Base-by-base conservation (phyloP, 1,140 invertebrate genomes). In the Aricia agestis region DNA sequence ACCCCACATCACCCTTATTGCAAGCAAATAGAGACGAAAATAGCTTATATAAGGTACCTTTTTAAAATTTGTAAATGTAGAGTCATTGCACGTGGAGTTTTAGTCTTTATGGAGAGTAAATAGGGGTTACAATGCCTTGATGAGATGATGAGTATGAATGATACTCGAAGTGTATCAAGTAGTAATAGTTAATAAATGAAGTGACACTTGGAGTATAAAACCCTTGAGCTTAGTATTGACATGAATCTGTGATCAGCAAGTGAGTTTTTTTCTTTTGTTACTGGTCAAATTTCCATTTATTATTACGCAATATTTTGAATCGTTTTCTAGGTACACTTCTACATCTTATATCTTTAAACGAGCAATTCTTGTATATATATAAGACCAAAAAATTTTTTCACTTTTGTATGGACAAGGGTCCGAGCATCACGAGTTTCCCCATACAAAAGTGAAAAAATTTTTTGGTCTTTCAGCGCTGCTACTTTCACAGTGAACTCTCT, bases 161-260 rank as follows among this genome's bases (percentile, higher is more conserved):
- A 18, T 7, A 18, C n/a, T 59, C 7, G 17, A 63, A 6, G 59
- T 11, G 19, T 63, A 63, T 63, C 59, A 25, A 63, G 18, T 63
- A 6, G 58, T 6, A 59, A 59, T 59, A 63, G 59, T 63, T 63
- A 63, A 63, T 63, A 19, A 63, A 63, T 63, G 17, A 19, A 63
- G 17, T 19, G 59, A 25, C 59, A 2, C 17, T 63, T 11, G 17
- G 58, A 18, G 58, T 17, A 19, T 18, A 19, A 63, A 25, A 52
- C 45, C 45, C 45, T 52, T 15, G 45, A 52, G 13, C 36, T 13
- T 11, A 13, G 45, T 52, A 52, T 52, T 52, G 45, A 52, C 2
- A 52, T 52, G 1, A 52, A 52, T 42, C 45, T 52, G 13, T 15
- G 13, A 52, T 52, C 45, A 13, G 45, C 45, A 13, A 52, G 10